A percentile compares a stretch with the other conserved stretches of the same genome.
phyloP scores from a whole-genome alignment of 2,888 invertebrate species.

The Rhabditoides inermis region DNA sequence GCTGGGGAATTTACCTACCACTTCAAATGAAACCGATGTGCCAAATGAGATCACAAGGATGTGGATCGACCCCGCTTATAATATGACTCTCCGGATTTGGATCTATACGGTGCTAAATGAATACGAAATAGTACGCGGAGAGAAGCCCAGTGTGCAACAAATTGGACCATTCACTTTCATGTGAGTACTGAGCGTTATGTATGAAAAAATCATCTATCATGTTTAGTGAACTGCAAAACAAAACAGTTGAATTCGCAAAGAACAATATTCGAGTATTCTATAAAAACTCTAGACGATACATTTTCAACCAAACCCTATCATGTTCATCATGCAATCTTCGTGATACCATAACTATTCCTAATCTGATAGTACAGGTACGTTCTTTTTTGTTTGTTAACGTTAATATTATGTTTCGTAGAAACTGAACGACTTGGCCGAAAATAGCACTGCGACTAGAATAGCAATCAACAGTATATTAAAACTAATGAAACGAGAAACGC shows the following conservation, averaged over 20 bases:
- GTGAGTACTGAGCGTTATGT: no score
- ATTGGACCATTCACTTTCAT: slow-evolving; percentile 31
- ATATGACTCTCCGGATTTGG: slow-evolving; percentile 34
- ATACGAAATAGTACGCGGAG: slow-evolving; percentile 16
- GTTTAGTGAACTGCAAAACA: slow-evolving; percentile 41
- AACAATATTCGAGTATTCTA: slow-evolving; percentile 41
- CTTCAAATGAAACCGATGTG: slow-evolving; percentile 31
- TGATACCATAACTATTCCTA: slow-evolving; percentile 42
- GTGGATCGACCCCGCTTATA: slow-evolving; percentile 41
- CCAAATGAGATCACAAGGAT: slow-evolving; percentile 37
- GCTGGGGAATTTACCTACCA: slow-evolving; percentile 37
- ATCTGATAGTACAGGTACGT: slow-evolving; percentile 43
- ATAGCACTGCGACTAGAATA: slow-evolving; percentile 7
- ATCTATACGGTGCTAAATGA: slow-evolving; percentile 13
- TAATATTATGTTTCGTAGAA: slow-evolving; percentile 25
- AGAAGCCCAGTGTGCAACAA: slow-evolving; percentile 23
- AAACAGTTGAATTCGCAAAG: slow-evolving; percentile 22
- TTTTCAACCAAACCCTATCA: slow-evolving; percentile 31
- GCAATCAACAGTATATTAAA: slow-evolving; percentile 24
- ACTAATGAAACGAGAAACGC: slow-evolving; percentile 18
- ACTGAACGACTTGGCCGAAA: slow-evolving; percentile 29
- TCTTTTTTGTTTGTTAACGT: background rate
- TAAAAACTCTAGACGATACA: slow-evolving; percentile 33
- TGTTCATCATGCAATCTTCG: slow-evolving; percentile 33
- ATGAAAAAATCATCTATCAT: background rate